phyloP scores from a whole-genome alignment of 2,797 vertebrate genomes.

The Melanogrammus aeglefinus region DNA sequence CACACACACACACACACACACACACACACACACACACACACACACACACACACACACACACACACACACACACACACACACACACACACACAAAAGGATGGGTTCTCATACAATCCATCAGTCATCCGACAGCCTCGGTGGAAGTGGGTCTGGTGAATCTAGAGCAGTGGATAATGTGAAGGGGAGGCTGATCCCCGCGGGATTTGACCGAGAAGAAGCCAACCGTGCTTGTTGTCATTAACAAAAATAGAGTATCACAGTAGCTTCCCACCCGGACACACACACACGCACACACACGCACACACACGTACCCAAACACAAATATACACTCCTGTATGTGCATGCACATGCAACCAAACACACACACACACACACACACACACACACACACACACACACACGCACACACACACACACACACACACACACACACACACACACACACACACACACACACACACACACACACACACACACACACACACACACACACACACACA shows the following conservation, averaged over 20 bases:
- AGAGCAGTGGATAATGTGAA: slow-evolving; percentile 46
- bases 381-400: too few relatives aligned
- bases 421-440: background rate
- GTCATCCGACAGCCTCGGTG: slow-evolving; percentile 22
- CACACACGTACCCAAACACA: background rate
- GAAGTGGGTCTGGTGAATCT: slow-evolving; percentile 42
- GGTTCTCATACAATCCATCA: slow-evolving; percentile 23
- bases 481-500: background rate
- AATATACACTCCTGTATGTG: too few relatives aligned
- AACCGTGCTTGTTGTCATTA: slow-evolving; percentile 49
- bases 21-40: slow-evolving; percentile 5
- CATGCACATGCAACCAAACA: too few relatives aligned
- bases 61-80: slow-evolving; percentile 16
- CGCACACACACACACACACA: too few relatives aligned
- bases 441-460: background rate
- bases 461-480: background rate
- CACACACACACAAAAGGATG: background rate
- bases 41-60: slow-evolving; percentile 10
- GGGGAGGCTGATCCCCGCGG: slow-evolving; percentile 49
- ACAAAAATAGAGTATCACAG: slow-evolving; percentile 55
- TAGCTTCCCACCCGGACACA: slow-evolving; percentile 10
- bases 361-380: too few relatives aligned
- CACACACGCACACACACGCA: background rate
- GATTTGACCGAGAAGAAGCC: slow-evolving; percentile 49
- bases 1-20: slow-evolving; percentile 14